phyloP scores from a whole-genome alignment of 2,888 invertebrate genomes.

The Lithosia quadra region DNA sequence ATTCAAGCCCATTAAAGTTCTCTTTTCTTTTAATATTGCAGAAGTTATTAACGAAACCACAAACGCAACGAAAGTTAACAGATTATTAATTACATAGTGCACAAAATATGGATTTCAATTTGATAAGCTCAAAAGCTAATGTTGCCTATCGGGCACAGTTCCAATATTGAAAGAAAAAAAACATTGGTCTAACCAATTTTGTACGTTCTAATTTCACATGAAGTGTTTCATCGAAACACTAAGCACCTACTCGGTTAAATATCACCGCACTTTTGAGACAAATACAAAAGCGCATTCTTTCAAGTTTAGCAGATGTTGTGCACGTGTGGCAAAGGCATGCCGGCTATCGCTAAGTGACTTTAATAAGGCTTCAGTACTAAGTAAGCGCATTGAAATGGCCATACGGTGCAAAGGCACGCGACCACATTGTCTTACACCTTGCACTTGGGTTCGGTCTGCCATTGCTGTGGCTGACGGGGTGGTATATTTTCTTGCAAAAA shows the following conservation, averaged over 20 bases:
- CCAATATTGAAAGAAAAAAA: background rate
- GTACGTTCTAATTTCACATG: background rate
- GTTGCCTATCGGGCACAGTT: conserved; percentile 2
- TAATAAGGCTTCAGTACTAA: conserved; percentile 66
- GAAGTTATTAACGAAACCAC: no score
- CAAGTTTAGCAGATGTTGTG: conserved; percentile 50
- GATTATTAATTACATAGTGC: no score
- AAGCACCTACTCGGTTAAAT: background rate
- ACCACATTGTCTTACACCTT: conserved; percentile 62
- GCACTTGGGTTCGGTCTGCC: conserved; percentile 59
- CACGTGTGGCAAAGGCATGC: conserved; percentile 58
- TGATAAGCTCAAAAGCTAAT: background rate
- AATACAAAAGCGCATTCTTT: conserved; percentile 15
- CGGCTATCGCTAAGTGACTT: conserved; percentile 48
- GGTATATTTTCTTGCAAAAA: background rate
- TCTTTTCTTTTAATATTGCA: no score
- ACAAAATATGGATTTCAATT: background rate
- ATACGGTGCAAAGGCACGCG: conserved; percentile 78
- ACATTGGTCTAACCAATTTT: background rate
- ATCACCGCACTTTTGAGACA: conserved; percentile 10
- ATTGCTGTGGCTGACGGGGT: conserved; percentile 49
- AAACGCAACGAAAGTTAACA: no score
- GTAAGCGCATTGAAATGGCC: conserved; percentile 53
- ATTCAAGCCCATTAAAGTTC: no score
- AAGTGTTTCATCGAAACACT: background rate